Conservation (phyloP, 2,888 invertebrate species). For the Volucella inanis region DNA sequence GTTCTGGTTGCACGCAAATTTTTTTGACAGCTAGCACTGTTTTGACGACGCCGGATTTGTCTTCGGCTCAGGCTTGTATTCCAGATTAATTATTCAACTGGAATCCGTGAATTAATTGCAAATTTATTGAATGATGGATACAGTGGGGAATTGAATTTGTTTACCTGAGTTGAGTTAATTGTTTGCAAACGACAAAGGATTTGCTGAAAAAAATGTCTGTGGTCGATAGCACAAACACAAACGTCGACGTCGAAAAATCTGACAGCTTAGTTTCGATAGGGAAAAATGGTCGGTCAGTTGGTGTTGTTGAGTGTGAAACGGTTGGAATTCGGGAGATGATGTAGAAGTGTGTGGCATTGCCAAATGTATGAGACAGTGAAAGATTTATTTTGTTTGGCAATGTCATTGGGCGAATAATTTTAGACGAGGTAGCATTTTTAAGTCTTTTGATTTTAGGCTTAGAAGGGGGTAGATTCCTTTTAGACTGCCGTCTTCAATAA, state of each 20-base stretch:
- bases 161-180: constrained; percentile 41
- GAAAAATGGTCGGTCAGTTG: constrained; percentile 36
- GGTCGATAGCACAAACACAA: constrained; percentile 66
- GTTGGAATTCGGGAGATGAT: not conserved
- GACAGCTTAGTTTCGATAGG: constrained; percentile 29
- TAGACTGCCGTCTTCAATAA: no score
- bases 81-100: constrained; percentile 27
- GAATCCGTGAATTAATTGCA: constrained; percentile 34
- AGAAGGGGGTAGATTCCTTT: no score
- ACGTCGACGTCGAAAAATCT: constrained; percentile 69
- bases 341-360: not conserved
- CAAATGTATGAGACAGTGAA: not conserved
- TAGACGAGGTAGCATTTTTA: no score
- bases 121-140: not conserved
- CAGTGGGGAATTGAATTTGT: not conserved
- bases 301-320: constrained; percentile 26
- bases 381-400: no score
- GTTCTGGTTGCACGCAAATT: constrained; percentile 58
- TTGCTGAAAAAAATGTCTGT: constrained; percentile 31
- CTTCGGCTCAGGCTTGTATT: constrained; percentile 19
- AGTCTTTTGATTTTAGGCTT: no score
- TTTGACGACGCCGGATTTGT: constrained; percentile 65
- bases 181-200: constrained; percentile 18
- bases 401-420: no score
- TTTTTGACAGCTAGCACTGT: constrained; percentile 66